A percentile compares a stretch with the other conserved stretches of the same genome.
Evolutionary conservation across 2,888 invertebrate genomes (phyloP).

Genomic region (Heliconius erato): DNA sequence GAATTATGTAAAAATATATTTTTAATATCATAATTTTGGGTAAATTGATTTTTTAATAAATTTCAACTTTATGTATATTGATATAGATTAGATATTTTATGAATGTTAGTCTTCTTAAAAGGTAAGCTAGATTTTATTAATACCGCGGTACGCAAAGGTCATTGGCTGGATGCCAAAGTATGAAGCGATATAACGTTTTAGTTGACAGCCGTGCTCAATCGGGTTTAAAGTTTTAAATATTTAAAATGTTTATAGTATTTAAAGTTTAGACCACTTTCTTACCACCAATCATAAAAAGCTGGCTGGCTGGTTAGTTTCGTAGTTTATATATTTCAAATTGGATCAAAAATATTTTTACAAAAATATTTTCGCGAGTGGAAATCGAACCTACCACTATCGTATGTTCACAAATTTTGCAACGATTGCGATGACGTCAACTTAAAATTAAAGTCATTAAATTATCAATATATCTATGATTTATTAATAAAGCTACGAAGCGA

Average conservation of each 20-base stretch:
- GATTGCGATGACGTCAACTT: neutral
- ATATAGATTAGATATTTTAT: neutral
- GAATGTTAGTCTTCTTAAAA: conserved; percentile 54
- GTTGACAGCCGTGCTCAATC: conserved; percentile 63
- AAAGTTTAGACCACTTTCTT: neutral
- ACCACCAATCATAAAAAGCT: too few relatives aligned
- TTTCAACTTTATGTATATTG: neutral
- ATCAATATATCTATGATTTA: conserved; percentile 53
- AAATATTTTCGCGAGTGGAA: neutral
- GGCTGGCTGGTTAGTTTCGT: too few relatives aligned
- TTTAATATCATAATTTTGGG: conserved; percentile 1
- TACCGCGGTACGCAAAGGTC: conserved; percentile 56
- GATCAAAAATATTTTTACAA: neutral
- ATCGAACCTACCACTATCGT: neutral
- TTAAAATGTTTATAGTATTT: neutral
- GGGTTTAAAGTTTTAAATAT: conserved; percentile 54
- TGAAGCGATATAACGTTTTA: conserved; percentile 59
- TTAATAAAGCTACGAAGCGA: conserved; percentile 40
- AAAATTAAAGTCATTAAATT: conserved; percentile 40
- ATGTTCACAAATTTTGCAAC: neutral
- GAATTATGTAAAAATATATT: conserved; percentile 9
- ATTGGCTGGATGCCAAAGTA: conserved; percentile 58
- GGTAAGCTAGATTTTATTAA: conserved; percentile 56
- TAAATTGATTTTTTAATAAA: neutral
- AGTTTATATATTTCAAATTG: neutral